Conservation (phyloP, 2,888 invertebrate species). For the Saturnia pavonia region DNA sequence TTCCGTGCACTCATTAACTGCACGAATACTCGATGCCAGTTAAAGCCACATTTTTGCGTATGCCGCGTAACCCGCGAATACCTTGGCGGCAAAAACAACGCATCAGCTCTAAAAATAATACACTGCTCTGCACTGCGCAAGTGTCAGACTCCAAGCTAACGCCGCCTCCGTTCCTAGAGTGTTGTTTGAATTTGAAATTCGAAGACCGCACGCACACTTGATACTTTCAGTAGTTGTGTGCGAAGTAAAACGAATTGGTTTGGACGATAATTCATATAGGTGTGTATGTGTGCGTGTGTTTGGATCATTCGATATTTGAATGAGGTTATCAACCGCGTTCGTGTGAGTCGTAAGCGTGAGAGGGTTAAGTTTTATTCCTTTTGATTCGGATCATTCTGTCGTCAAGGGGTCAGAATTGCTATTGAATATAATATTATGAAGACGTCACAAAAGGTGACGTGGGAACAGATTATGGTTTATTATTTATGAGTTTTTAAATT, state of each 20-base stretch:
- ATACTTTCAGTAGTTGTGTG: conserved; percentile 33
- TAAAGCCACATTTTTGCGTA: conserved; percentile 27
- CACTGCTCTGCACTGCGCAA: conserved; percentile 47
- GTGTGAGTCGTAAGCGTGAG: conserved; percentile 40
- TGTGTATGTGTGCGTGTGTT: conserved; percentile 45
- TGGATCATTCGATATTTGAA: conserved; percentile 55
- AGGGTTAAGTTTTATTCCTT: conserved; percentile 63
- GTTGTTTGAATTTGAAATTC: conserved; percentile 21
- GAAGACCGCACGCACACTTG: conserved; percentile 45
- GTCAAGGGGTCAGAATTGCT: conserved; percentile 77
- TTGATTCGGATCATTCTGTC: conserved; percentile 63
- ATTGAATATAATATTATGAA: conserved; percentile 58
- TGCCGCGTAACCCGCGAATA: conserved; percentile 41
- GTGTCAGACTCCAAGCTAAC: conserved; percentile 53
- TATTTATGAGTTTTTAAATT: conserved; percentile 29
- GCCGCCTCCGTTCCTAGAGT: conserved; percentile 53
- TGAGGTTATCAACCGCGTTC: conserved; percentile 61
- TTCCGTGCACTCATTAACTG: conserved; percentile 41
- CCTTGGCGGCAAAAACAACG: conserved; percentile 62
- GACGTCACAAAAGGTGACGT: conserved; percentile 66
- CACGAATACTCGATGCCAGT: conserved; percentile 27
- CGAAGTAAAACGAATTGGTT: conserved; percentile 32
- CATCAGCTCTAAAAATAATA: conserved; percentile 78
- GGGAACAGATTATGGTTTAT: conserved; percentile 67
- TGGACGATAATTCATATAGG: conserved; percentile 30